Conservation (phyloP, 1,140 invertebrate genomes). For the Zaprionus nigranus region DNA sequence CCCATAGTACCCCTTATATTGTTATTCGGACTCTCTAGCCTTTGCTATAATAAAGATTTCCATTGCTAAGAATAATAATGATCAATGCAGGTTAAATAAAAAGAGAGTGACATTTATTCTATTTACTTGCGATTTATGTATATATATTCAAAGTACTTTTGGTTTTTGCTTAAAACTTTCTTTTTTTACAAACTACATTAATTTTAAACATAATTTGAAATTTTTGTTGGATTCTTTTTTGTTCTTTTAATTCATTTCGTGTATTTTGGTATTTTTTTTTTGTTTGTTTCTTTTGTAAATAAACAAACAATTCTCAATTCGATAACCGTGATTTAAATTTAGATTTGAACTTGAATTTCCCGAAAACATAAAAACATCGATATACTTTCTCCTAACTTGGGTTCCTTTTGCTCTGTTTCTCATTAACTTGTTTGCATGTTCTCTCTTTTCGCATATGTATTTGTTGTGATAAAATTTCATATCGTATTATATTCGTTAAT, state of each 20-base stretch:
- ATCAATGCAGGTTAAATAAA: conserved; percentile 63
- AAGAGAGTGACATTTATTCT: conserved; percentile 81
- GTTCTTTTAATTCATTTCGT: conserved; percentile 63
- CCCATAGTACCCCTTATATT: not conserved
- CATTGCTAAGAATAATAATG: conserved; percentile 13
- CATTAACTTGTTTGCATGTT: conserved; percentile 23
- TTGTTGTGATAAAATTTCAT: conserved; percentile 32
- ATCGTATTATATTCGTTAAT: conserved; percentile 14
- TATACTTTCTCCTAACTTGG: conserved; percentile 24
- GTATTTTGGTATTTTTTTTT: conserved; percentile 48
- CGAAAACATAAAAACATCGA: conserved; percentile 35
- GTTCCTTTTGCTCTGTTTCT: conserved; percentile 20
- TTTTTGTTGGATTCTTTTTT: conserved; percentile 58
- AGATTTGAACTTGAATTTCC: conserved; percentile 56
- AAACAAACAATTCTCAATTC: conserved; percentile 41
- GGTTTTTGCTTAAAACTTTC: conserved; percentile 62
- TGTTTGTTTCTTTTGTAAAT: conserved; percentile 46
- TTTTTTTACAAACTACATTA: conserved; percentile 79
- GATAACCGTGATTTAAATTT: conserved; percentile 16
- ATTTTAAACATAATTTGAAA: conserved; percentile 74
- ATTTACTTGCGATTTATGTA: conserved; percentile 82
- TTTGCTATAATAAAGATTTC: not conserved
- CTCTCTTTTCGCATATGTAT: conserved; percentile 3
- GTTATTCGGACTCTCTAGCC: not conserved
- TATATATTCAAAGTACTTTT: conserved; percentile 79